These are phyloP conservation scores for Pinctada fucata DNA, from an alignment of 2,888 invertebrate species.

Conservation along the genomic window DNA sequence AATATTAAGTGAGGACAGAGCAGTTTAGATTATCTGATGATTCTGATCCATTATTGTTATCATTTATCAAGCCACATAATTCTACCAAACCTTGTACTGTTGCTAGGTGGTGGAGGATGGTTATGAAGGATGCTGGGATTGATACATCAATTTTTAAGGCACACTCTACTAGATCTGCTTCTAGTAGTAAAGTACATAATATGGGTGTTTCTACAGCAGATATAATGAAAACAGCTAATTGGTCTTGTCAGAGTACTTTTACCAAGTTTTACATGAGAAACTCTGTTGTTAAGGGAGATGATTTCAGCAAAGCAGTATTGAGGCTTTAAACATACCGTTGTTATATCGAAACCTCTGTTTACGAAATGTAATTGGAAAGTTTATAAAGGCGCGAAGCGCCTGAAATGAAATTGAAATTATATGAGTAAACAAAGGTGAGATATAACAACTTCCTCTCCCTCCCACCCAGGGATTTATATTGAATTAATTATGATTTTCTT, in stretches of 20 bases:
- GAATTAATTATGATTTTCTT: no score
- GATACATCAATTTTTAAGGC: constrained; percentile 23
- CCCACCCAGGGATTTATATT: no score
- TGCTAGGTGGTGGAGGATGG: constrained; percentile 22
- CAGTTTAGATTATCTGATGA: background rate
- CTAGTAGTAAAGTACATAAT: constrained; percentile 25
- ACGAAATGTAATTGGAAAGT: background rate
- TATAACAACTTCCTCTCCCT: background rate
- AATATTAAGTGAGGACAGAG: constrained; percentile 12
- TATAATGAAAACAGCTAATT: constrained; percentile 24
- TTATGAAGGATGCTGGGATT: constrained; percentile 11
- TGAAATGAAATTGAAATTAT: constrained; percentile 1
- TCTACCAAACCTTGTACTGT: constrained; percentile 19
- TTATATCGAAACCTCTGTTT: background rate
- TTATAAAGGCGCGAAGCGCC: background rate
- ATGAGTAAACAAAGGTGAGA: background rate
- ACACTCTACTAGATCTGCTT: constrained; percentile 18
- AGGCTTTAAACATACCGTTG: background rate
- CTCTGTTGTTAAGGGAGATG: background rate
- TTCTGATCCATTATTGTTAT: constrained; percentile 20
- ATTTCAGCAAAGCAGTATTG: background rate
- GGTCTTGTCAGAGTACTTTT: constrained; percentile 19
- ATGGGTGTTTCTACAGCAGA: constrained; percentile 20
- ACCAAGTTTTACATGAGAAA: constrained; percentile 23
- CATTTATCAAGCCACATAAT: constrained; percentile 31